phyloP scores from a whole-genome alignment of 1,140 invertebrate species.

The Lepidurus packardi region DNA sequence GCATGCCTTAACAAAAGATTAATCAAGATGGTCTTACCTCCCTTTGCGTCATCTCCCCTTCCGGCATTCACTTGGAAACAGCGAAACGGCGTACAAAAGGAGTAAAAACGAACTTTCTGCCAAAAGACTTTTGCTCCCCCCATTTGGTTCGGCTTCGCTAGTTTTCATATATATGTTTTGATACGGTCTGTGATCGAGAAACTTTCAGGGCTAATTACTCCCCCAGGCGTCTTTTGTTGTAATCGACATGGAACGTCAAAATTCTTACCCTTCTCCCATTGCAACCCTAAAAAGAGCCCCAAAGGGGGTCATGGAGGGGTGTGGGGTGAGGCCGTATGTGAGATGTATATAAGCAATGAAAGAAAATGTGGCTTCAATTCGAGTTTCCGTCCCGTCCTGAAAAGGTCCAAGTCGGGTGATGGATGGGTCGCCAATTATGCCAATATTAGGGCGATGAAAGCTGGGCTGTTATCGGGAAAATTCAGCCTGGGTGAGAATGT shows the following conservation, averaged over 20 bases:
- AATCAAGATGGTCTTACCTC: slow-evolving; percentile 5
- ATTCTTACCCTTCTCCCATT: not conserved
- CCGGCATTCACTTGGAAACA: not conserved
- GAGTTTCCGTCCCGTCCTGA: not conserved
- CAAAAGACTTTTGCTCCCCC: not conserved
- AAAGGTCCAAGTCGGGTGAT: not conserved
- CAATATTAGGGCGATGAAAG: slow-evolving; percentile 15
- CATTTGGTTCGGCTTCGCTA: not conserved
- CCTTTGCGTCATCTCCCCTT: not conserved
- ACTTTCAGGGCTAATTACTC: slow-evolving; percentile 18
- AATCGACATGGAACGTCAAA: slow-evolving; percentile 18
- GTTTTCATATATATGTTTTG: not conserved
- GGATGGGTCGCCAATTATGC: slow-evolving; percentile 4
- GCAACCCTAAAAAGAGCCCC: not conserved
- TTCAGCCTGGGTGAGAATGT: not conserved
- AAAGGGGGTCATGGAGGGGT: not conserved
- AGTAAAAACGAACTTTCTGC: not conserved
- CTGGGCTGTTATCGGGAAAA: not conserved
- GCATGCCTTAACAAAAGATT: slow-evolving; percentile 18
- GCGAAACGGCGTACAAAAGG: not conserved
- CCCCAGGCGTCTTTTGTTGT: slow-evolving; percentile 13
- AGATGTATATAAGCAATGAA: slow-evolving; percentile 4
- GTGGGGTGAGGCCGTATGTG: not conserved
- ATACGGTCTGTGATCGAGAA: slow-evolving; percentile 17
- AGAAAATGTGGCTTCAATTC: not conserved